Evolutionary conservation across 2,113 vertebrate genomes (phyloP).

Genomic region (Mesembrinibis cayennensis): DNA sequence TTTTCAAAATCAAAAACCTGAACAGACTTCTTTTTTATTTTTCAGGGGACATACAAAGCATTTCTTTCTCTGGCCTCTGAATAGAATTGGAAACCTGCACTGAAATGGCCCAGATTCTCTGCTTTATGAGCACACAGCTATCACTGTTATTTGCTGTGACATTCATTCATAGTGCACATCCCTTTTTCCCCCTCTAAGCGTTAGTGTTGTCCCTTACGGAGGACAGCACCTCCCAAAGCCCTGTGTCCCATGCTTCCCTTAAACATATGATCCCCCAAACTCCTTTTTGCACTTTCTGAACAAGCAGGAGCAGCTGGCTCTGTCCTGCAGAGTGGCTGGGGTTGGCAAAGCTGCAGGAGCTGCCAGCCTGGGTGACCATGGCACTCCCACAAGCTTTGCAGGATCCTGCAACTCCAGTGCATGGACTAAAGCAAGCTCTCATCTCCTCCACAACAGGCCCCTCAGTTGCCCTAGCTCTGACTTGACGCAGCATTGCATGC

Average conservation of each 20-base stretch:
- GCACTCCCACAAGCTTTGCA: neutral
- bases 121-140: neutral
- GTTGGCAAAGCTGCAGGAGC: neutral
- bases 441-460: neutral
- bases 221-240: neutral
- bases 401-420: neutral
- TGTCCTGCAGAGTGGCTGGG: neutral
- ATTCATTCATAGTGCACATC: neutral
- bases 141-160: neutral
- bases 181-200: neutral
- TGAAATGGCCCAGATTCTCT: slow-evolving; percentile 25
- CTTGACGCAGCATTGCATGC: neutral
- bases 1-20: neutral
- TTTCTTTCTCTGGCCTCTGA: slow-evolving; percentile 17
- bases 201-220: neutral
- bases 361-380: neutral
- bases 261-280: neutral
- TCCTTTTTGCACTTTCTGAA: neutral
- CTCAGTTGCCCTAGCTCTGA: neutral
- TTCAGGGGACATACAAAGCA: neutral
- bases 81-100: slow-evolving; percentile 2
- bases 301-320: neutral
- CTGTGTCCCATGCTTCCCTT: neutral
- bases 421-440: neutral
- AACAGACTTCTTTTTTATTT: neutral